Base-by-base conservation (phyloP, 2,888 invertebrate species). In the Lymantria dispar region DNA sequence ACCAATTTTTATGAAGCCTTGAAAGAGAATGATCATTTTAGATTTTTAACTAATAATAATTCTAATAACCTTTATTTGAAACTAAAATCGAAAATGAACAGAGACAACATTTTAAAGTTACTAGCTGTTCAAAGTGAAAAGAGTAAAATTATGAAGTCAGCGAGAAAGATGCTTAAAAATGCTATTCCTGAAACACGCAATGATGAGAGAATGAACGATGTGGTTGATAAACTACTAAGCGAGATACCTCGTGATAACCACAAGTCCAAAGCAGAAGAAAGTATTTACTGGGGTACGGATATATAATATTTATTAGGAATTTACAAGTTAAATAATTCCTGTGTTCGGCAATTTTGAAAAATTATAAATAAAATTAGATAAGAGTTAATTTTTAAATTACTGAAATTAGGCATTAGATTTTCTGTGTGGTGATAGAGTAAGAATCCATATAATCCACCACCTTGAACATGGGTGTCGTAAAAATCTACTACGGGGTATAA, bases 51-150 rank as follows among this genome's bases (percentile, higher is more conserved):
- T 0, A 58, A 66, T 1, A 70, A 77, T 29, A 74, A 78, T 47
- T 61, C 76, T 0, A 83, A 81, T 50, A 85, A 68, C 57, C 59
- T 90, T 40, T 89, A 85, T 60, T 54, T 87, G 3, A 81, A 81
- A 53, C 56, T 90, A 7, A 90, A 90, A 61, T 78, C 85, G 46
- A 86, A 76, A 48, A 78, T 90, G 76, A 90, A 81, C 39, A 76
- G 89, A 61, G 86, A 89, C 61, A 89, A 90, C 48, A 68, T 89
- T 3, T 33, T 85, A 9, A 68, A 70, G 30, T 76, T 87, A 42
- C 42, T 87, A 14, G 60, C 67, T 11, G 67, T 79, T 12, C 77
- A 50, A 54, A 70, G 65, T 2, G 60, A 58, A 0, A 58, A 62
- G n/a, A 58, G 50, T 0, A 69, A 56, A 8, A 47, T 83, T 8